A percentile compares a stretch with the other conserved stretches of the same genome.
Evolutionary conservation across 2,113 vertebrate genomes (phyloP).

Genomic region (Terrapene triunguis): DNA sequence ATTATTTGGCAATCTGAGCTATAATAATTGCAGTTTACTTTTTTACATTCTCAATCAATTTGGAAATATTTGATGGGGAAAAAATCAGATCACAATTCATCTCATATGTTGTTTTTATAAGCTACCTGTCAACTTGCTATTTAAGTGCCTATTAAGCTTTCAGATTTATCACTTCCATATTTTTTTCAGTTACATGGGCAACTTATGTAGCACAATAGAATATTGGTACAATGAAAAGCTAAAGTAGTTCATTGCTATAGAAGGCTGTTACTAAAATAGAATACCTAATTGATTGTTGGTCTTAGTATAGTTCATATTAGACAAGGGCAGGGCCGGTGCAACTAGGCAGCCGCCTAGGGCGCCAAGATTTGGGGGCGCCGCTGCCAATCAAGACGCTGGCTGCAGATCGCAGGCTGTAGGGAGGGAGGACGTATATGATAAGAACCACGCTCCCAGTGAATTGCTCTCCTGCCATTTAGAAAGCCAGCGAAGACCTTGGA

Average conservation of each 20-base stretch:
- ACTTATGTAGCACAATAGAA: background rate
- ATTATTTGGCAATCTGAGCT: conserved; percentile 23
- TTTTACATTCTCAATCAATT: background rate
- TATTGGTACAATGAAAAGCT: background rate
- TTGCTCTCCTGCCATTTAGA: too few species aligned
- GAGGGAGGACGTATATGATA: too few species aligned
- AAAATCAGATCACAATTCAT: conserved; percentile 30
- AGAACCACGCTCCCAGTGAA: too few species aligned
- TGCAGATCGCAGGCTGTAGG: too few species aligned
- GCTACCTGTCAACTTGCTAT: conserved; percentile 3
- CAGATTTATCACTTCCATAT: background rate
- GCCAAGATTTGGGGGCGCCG: too few species aligned
- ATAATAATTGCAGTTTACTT: background rate
- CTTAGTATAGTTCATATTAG: background rate
- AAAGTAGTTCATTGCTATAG: background rate
- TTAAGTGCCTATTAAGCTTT: background rate
- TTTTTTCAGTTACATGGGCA: background rate
- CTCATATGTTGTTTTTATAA: background rate
- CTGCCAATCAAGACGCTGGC: too few species aligned
- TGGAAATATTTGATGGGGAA: conserved; percentile 21
- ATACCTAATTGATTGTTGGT: background rate
- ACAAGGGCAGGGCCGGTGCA: too few species aligned
- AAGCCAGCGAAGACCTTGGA: too few species aligned
- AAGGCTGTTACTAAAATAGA: background rate
- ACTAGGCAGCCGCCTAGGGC: too few species aligned